These are phyloP conservation scores for Myrmecophaga tridactyla DNA, from an alignment of 2,113 vertebrate species.

Conservation along the genomic window DNA sequence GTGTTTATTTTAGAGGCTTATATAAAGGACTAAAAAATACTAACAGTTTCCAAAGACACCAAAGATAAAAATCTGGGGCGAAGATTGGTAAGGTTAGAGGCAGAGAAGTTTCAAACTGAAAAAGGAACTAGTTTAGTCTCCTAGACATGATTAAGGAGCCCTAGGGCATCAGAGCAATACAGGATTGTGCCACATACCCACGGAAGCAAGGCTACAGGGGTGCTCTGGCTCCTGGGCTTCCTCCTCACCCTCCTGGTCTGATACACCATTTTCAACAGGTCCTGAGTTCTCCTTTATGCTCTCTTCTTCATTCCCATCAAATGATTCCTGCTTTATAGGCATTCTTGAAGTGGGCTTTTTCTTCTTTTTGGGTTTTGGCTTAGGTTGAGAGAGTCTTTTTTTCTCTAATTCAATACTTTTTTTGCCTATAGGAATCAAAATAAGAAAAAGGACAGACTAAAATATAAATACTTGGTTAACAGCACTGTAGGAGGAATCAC, in stretches of 20 bases:
- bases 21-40: background rate
- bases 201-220: background rate
- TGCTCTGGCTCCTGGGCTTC: slow-evolving; percentile 69
- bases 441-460: background rate
- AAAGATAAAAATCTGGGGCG: background rate
- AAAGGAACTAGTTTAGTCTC: background rate
- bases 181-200: slow-evolving; percentile 70
- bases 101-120: background rate
- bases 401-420: slow-evolving; percentile 90
- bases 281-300: slow-evolving; percentile 56
- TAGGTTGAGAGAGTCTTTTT: slow-evolving; percentile 84
- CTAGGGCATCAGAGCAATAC: rapidly evolving
- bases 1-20: background rate
- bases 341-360: slow-evolving; percentile 79
- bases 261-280: slow-evolving; percentile 79
- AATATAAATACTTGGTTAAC: background rate
- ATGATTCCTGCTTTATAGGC: slow-evolving; percentile 70
- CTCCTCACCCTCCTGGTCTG: slow-evolving; percentile 84
- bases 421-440: slow-evolving; percentile 86
- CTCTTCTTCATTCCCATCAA: slow-evolving; percentile 78
- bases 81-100: background rate
- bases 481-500: background rate
- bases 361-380: slow-evolving; percentile 90
- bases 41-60: background rate
- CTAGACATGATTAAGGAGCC: background rate